Evolutionary conservation across 1,140 invertebrate genomes (phyloP).

Genomic region (Temnothorax curvispinosus): DNA sequence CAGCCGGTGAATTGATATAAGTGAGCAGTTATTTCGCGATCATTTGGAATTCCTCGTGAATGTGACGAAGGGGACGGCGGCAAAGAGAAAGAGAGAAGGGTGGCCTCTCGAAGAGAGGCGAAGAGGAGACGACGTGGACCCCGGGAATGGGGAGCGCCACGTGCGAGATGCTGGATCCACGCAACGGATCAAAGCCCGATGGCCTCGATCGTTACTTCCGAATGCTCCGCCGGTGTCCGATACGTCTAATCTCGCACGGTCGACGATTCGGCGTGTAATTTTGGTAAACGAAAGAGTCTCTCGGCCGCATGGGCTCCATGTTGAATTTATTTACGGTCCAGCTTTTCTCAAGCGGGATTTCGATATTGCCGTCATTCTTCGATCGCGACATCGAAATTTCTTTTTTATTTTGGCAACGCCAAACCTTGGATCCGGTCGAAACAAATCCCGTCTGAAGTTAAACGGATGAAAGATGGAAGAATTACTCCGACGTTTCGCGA

Average conservation of each 20-base stretch:
- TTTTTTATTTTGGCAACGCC: neutral
- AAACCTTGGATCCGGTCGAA: neutral
- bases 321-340: slow-evolving; percentile 26
- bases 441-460: neutral
- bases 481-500: slow-evolving; percentile 25
- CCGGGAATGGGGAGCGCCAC: slow-evolving; percentile 61
- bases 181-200: slow-evolving; percentile 81
- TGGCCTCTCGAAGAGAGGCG: neutral
- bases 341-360: neutral
- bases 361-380: neutral
- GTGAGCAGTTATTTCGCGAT: slow-evolving; percentile 86
- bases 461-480: neutral
- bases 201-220: slow-evolving; percentile 72
- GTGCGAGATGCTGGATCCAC: slow-evolving; percentile 60
- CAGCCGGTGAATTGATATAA: slow-evolving; percentile 85
- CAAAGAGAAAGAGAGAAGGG: neutral
- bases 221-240: slow-evolving; percentile 61
- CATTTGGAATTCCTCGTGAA: slow-evolving; percentile 82
- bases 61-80: neutral
- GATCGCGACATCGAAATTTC: neutral
- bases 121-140: slow-evolving; percentile 17
- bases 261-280: slow-evolving; percentile 22
- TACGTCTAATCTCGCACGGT: slow-evolving; percentile 1
- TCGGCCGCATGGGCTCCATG: neutral
- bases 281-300: neutral